Base-by-base conservation (phyloP, 1,140 invertebrate genomes). In the Ctenoplectra terminalis region DNA sequence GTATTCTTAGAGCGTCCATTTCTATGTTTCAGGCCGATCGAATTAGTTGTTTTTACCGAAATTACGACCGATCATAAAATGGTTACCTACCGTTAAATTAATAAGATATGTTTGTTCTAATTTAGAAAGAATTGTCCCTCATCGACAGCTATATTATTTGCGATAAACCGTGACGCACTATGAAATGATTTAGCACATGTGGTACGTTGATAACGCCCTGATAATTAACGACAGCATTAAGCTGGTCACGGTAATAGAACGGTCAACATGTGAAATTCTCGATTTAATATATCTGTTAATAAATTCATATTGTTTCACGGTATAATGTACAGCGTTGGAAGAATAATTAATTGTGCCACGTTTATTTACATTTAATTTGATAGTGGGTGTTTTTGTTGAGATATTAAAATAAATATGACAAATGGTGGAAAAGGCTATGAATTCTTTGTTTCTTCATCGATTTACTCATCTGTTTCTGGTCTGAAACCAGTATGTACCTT, bases 151-250 rank as follows among this genome's bases (percentile, higher is more conserved):
- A 43, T 9, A 23, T 26, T 48, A 29, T 48, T 26, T 60, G 17
- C 29, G 11, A 43, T 9, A 54, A 11, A 46, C 11, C 9, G 5
- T 64, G 40, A 81, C 26, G 50, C 71, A 56, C 17, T 3, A 11
- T 15, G 29, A 13, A 83, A 17, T 31, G 9, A 46, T 56, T 23
- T 29, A 69, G 31, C 43, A 70, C 29, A 70, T 78, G 40, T 63
- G 43, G 31, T 43, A 20, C 54, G 4, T 23, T 71, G 79, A 86
- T 84, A 84, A 85, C 69, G 8, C 15, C 1, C 48, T 77, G 82
- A 84, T 86, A 84, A 86, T 77, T 73, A 82, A 74, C 54, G 40
- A 50, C 50, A 7, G 13, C 23, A 60, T 74, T 82, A 75, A 48
- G 54, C 23, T 23, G 26, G 6, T 1, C 2, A 9, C 13, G 20